These are phyloP conservation scores for Anoplius nigerrimus DNA, from an alignment of 2,888 invertebrate species.

Conservation along the genomic window DNA sequence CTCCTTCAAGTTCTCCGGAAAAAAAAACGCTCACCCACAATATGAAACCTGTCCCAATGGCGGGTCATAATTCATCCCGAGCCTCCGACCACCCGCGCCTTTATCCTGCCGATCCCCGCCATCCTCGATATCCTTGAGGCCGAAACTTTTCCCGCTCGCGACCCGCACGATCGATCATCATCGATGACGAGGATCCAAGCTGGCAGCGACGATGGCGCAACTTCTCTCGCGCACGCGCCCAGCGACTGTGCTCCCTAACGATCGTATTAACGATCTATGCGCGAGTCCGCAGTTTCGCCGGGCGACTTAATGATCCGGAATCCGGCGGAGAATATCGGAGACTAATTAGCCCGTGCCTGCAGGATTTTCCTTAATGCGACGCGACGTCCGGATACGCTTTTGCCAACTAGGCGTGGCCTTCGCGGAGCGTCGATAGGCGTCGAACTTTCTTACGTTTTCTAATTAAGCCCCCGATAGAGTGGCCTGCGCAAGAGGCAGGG, in stretches of 20 bases:
- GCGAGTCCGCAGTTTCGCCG: conserved; percentile 19
- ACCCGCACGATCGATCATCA: conserved; percentile 8
- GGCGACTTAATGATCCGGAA: conserved; percentile 58
- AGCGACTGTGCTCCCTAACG: too few species aligned
- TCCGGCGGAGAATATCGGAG: conserved; percentile 55
- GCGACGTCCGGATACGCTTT: conserved; percentile 49
- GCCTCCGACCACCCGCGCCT: too few species aligned
- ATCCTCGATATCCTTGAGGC: too few species aligned
- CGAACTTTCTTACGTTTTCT: too few species aligned
- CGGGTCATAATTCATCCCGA: too few species aligned
- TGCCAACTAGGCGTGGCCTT: conserved; percentile 54
- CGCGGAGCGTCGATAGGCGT: neutral
- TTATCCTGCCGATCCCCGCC: too few species aligned
- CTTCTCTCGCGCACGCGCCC: conserved; percentile 42
- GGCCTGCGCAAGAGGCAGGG: too few species aligned
- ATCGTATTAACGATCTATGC: conserved; percentile 46
- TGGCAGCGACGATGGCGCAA: conserved; percentile 28
- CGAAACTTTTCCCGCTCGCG: too few species aligned
- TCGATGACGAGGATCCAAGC: conserved; percentile 28
- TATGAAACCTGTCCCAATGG: too few species aligned
- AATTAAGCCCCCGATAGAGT: too few species aligned
- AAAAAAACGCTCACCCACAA: too few species aligned
- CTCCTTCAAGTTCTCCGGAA: too few species aligned
- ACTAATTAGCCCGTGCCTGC: conserved; percentile 59
- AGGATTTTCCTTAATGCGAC: conserved; percentile 51